Evolutionary conservation across 2,888 invertebrate species (phyloP), one percentile per base, ranked within the genome.

Genomic region (Cryptocephalus primarius): DNA sequence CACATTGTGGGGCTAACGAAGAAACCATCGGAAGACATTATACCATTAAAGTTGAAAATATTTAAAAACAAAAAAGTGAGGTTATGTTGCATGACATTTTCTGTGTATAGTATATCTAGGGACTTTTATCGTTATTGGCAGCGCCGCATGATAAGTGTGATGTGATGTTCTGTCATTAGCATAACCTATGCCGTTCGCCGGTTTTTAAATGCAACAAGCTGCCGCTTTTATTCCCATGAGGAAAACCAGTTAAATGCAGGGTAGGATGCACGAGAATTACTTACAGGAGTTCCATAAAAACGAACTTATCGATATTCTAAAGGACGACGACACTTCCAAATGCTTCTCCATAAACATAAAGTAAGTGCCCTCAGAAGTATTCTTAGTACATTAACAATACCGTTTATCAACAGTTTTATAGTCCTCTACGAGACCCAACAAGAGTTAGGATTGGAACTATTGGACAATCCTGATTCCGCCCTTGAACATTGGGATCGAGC

Each of bases 331-430:
- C 64, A 71, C 69, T 44, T 69, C 75, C 40, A 76, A 78, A 45
- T 80, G 82, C 63, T 85, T 76, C 59, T 75, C 79, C 36, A 71
- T 88, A 42, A 75, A 77, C 61, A 76, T 88, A 43, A 83, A 85
- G 88, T 87, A 75, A 75, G 54, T 44, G 32, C 32, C 33, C 4
- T 40, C 32, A 39, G 33, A 42, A 39, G 22, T 22, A 22, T 42
- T 13, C 44, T 42, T 47, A 47, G 39, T 40, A 40, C 39, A 22
- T 32, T 42, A 33, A 8, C 33, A 31, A 13, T 32, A 38, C 32
- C n/a, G 32, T 46, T 42, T 47, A 33, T 55, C 75, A 75, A 31
- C 62, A 86, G 86, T 65, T 85, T 85, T 63, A 69, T 83, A 50
- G 79, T 80, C 54, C 65, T 87, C 43, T 82, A 82, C 63, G 87